Evolutionary conservation across 2,797 vertebrate genomes (phyloP), one percentile per base, ranked within the genome.

Genomic region (Meda fulgida): DNA sequence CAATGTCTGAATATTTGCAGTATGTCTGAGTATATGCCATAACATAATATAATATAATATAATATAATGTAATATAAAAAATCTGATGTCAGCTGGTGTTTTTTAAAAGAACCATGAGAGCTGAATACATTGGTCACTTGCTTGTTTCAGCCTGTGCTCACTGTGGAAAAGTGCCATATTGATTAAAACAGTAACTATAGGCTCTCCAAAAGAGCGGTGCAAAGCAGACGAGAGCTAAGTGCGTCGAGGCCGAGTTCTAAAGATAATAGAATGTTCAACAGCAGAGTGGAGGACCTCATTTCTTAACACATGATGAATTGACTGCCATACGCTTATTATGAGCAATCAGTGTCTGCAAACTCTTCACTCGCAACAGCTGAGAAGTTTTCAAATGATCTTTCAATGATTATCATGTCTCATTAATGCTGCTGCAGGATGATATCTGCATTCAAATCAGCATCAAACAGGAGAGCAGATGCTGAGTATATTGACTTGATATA

Each of bases 401-500:
- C 75, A 78, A 78, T 84, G 83, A 78, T 78, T 78, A 70, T 78
- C 83, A 78, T 78, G 65, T 84, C 83, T 84, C 83, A 84, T 84
- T 84, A 84, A 84, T 78, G 75, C 83, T 36, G 75, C 65, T 31
- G 26, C 38, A 3, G 60, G 83, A 78, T 16, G 19, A 58, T 84
- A 84, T 84, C 53, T 75, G 83, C 75, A 84, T 84, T 84, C 83
- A 84, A 43, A 84, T 84, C 75, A 84, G 66, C 75, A 78, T 84
- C 83, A 78, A 40, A 69, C 73, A 69, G 18, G 3, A 67, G 75
- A 84, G 26, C 82, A 84, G 63, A 51, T 78, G 72, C n/a, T 36
- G 29, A 83, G 70, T 43, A 16, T 48, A 48, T 36, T 83, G 81
- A 83, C 60, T 76, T 78, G 43, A 83, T 48, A 53, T 23, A 76